Percentiles rank a stretch among this genome's conserved stretches.
phyloP scores from a whole-genome alignment of 2,888 invertebrate species.

The Auanema sp. region DNA sequence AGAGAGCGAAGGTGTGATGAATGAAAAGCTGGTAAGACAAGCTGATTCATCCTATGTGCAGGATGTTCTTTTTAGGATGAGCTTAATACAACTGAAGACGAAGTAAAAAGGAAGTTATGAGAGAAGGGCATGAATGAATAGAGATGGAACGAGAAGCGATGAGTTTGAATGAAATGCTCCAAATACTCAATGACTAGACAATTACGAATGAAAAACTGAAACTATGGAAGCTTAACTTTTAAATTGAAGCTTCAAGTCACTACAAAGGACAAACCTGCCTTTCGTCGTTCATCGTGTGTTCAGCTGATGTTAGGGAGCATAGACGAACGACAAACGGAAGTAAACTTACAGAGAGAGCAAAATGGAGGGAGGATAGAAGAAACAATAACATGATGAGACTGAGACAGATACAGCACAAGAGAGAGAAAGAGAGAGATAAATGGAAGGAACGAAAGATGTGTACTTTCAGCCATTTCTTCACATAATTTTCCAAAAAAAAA shows the following conservation, averaged over 20 bases:
- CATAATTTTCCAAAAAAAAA: neutral
- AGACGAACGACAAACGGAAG: constrained; percentile 5
- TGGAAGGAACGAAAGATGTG: constrained; percentile 1
- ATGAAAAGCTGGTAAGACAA: neutral
- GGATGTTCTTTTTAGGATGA: too few relatives aligned
- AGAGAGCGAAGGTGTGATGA: too few relatives aligned
- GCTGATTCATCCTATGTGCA: neutral
- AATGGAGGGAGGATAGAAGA: constrained; percentile 18
- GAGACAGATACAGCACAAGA: constrained; percentile 20
- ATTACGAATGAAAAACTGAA: neutral
- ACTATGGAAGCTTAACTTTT: too few relatives aligned
- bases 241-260: too few relatives aligned
- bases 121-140: neutral
- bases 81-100: too few relatives aligned
- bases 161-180: neutral
- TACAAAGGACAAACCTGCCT: too few relatives aligned
- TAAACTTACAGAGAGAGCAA: constrained; percentile 10
- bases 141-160: neutral
- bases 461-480: neutral
- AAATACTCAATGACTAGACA: constrained; percentile 4
- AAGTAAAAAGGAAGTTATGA: neutral
- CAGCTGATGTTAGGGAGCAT: too few relatives aligned
- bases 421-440: constrained; percentile 10
- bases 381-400: constrained; percentile 20
- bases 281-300: too few relatives aligned